These are phyloP conservation scores for Tetragonisca angustula DNA, from an alignment of 2,888 invertebrate species.

Conservation along the genomic window DNA sequence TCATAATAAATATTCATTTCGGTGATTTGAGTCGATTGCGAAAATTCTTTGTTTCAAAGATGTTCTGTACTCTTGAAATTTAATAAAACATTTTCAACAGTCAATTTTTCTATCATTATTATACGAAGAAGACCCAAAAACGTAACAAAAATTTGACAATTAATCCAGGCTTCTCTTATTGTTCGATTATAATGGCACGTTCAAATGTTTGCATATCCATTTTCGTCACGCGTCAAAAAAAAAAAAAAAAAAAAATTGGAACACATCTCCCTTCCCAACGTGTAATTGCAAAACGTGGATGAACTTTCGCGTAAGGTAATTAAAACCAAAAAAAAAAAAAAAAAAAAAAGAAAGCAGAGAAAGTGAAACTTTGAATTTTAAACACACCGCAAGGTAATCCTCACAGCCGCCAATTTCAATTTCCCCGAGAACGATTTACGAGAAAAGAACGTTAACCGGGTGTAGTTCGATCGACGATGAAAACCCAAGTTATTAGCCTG, in stretches of 20 bases:
- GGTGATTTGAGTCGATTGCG: neutral
- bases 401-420: neutral
- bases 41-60: neutral
- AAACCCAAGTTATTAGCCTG: neutral
- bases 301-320: neutral
- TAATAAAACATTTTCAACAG: neutral
- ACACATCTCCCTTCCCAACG: neutral
- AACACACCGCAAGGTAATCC: neutral
- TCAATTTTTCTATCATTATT: neutral
- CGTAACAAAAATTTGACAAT: too few species aligned
- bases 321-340: too few species aligned
- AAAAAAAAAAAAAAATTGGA: neutral
- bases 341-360: neutral
- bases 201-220: too few species aligned
- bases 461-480: neutral
- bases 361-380: neutral
- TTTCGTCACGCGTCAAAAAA: too few species aligned
- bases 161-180: too few species aligned
- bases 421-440: neutral
- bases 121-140: too few species aligned
- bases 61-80: neutral
- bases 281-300: neutral
- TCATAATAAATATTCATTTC: neutral
- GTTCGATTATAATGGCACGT: too few species aligned
- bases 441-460: neutral